Conservation (phyloP, 2,888 invertebrate genomes). For the Nebria brevicollis region DNA sequence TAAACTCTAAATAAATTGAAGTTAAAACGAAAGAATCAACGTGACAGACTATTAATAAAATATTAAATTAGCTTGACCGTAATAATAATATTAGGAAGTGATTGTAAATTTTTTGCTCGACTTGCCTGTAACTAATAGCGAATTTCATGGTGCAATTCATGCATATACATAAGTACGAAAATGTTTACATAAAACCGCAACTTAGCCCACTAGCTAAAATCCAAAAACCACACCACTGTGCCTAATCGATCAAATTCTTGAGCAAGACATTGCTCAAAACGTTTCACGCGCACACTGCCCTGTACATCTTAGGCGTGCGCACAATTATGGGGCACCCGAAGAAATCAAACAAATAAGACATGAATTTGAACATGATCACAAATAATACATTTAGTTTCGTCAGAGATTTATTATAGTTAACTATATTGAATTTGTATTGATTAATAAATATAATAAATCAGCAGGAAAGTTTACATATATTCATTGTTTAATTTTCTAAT, state of each 20-base stretch:
- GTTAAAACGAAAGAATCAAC: not conserved
- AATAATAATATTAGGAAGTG: not conserved
- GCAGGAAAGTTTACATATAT: not conserved
- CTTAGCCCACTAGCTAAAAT: not conserved
- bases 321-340: not conserved
- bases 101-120: not conserved
- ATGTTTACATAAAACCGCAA: not conserved
- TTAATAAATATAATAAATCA: too few relatives aligned
- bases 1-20: not conserved
- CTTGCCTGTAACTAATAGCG: not conserved
- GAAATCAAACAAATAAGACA: not conserved
- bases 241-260: not conserved
- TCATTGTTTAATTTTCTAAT: not conserved
- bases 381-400: too few relatives aligned
- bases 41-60: not conserved
- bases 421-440: too few relatives aligned
- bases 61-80: not conserved
- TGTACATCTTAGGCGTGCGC: not conserved
- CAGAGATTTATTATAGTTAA: too few relatives aligned
- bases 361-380: too few relatives aligned
- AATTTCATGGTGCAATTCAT: not conserved
- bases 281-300: not conserved
- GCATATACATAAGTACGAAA: not conserved
- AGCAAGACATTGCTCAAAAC: not conserved
- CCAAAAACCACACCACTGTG: not conserved